Evolutionary conservation across 2,113 vertebrate genomes (phyloP).

Genomic region (human): GRCh38 chr4:102041501-102042000

Average conservation of each 20-base stretch:
- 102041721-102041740: neutral
- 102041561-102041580: neutral
- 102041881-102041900: conserved; percentile 54
- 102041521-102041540: neutral
- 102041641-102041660: neutral
- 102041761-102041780: neutral
- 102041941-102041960: conserved; percentile 75
- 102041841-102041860: conserved; percentile 51
- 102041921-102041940: conserved; percentile 63
- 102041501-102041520: neutral
- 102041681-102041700: neutral
- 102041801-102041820: neutral
- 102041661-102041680: neutral
- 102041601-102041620: neutral
- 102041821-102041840: neutral
- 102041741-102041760: neutral
- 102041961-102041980: conserved; percentile 70
- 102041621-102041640: neutral
- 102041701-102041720: too few relatives aligned
- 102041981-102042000: conserved; percentile 81
- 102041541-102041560: neutral
- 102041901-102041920: conserved; percentile 74
- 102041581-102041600: neutral
- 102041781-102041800: neutral
- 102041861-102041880: conserved; percentile 70